Conservation (phyloP, 1,140 invertebrate species). For the Mesaphorura yosii region DNA sequence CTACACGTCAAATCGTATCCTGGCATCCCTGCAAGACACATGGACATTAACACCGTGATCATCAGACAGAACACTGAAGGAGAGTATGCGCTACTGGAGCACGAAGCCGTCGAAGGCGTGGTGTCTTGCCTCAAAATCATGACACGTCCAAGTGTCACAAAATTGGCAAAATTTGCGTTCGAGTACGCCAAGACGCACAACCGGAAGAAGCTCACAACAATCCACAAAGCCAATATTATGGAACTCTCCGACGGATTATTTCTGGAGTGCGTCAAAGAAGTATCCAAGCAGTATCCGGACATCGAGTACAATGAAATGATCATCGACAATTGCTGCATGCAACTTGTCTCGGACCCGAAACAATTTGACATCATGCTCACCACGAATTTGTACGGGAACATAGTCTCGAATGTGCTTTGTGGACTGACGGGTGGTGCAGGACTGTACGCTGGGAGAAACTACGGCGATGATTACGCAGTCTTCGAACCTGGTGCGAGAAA, state of each 20-base stretch:
- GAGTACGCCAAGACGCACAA: constrained; percentile 47
- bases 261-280: constrained; percentile 6
- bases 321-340: constrained; percentile 75
- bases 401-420: constrained; percentile 57
- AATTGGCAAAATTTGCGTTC: constrained; percentile 52
- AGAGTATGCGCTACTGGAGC: constrained; percentile 53
- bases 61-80: constrained; percentile 55
- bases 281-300: constrained; percentile 64
- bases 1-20: constrained; percentile 50
- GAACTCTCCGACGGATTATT: constrained; percentile 16
- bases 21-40: constrained; percentile 47
- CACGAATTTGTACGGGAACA: constrained; percentile 29
- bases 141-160: constrained; percentile 41
- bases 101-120: constrained; percentile 47
- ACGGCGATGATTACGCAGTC: constrained; percentile 84
- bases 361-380: constrained; percentile 93
- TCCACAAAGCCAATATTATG: constrained; percentile 56
- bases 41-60: constrained; percentile 52
- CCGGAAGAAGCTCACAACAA: constrained; percentile 39
- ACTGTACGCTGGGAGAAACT: constrained; percentile 85
- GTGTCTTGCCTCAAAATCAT: constrained; percentile 51
- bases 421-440: constrained; percentile 95
- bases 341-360: constrained; percentile 86
- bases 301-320: constrained; percentile 91
- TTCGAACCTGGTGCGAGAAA: constrained; percentile 90